Conservation (phyloP, 1,140 invertebrate species). For the Zaprionus taronus region DNA sequence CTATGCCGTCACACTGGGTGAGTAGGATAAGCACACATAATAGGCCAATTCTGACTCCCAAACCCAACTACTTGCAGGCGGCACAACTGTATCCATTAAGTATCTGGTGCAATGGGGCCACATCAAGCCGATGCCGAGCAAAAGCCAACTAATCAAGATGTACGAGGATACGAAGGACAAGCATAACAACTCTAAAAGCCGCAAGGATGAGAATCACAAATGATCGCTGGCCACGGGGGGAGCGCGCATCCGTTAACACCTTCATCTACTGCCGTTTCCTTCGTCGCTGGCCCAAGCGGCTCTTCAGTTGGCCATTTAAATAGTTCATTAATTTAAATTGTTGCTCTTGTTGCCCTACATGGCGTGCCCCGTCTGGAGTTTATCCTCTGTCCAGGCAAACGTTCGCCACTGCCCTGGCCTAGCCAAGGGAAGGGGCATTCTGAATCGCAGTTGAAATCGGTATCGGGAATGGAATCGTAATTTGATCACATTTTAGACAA, state of each 20-base stretch:
- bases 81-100: constrained; percentile 89
- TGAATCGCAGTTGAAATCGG: background rate
- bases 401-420: background rate
- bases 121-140: constrained; percentile 87
- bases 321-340: constrained; percentile 4
- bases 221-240: constrained; percentile 43
- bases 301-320: background rate
- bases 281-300: background rate
- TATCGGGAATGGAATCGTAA: background rate
- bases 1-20: constrained; percentile 95
- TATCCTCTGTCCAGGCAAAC: background rate
- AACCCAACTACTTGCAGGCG: constrained; percentile 82
- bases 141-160: constrained; percentile 86
- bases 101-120: constrained; percentile 88
- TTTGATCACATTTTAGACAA: background rate
- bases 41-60: too few relatives aligned
- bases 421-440: background rate
- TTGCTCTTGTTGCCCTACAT: background rate
- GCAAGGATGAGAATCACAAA: constrained; percentile 63
- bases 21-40: constrained; percentile 33
- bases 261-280: constrained; percentile 30
- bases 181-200: constrained; percentile 56
- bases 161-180: constrained; percentile 85
- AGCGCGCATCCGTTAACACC: constrained; percentile 8
- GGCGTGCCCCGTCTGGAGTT: background rate